These are phyloP conservation scores for Chaetorhynchus papuensis DNA, from an alignment of 2,113 vertebrate species.

Conservation along the genomic window DNA sequence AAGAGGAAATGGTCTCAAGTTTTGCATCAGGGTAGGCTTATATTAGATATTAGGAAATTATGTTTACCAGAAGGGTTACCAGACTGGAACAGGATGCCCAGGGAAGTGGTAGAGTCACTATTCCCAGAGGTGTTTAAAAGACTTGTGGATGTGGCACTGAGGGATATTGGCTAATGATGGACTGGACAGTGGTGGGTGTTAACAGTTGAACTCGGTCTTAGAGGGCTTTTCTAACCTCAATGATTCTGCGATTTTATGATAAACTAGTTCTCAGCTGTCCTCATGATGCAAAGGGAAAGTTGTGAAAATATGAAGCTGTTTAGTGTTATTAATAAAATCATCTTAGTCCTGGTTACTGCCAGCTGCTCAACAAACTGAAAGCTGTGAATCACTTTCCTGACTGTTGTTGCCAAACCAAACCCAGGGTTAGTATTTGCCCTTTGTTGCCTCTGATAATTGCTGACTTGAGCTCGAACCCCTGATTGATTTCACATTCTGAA, in stretches of 20 bases:
- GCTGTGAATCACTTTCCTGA: not conserved
- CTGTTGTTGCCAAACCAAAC: not conserved
- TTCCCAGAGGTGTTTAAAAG: not conserved
- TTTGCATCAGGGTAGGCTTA: not conserved
- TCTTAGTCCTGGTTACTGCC: not conserved
- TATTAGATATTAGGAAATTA: not conserved
- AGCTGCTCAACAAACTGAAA: not conserved
- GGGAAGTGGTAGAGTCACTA: not conserved
- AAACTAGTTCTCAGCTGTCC: not conserved
- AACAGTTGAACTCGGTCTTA: not conserved
- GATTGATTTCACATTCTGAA: slow-evolving; percentile 42
- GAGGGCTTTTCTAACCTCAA: not conserved
- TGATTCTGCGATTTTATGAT: not conserved
- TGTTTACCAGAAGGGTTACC: not conserved
- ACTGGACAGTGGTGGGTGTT: not conserved
- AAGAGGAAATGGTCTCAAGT: not conserved
- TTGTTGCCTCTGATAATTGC: slow-evolving; percentile 45
- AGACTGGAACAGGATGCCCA: not conserved
- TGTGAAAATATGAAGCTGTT: not conserved
- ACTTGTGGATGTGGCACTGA: not conserved
- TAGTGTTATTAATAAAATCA: not conserved
- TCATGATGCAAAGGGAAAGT: not conserved
- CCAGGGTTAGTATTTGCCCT: slow-evolving; percentile 1
- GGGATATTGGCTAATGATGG: not conserved
- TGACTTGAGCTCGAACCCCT: slow-evolving; percentile 38